These are phyloP conservation scores for Lycaon pictus DNA, from an alignment of 2,113 vertebrate species.

Conservation along the genomic window DNA sequence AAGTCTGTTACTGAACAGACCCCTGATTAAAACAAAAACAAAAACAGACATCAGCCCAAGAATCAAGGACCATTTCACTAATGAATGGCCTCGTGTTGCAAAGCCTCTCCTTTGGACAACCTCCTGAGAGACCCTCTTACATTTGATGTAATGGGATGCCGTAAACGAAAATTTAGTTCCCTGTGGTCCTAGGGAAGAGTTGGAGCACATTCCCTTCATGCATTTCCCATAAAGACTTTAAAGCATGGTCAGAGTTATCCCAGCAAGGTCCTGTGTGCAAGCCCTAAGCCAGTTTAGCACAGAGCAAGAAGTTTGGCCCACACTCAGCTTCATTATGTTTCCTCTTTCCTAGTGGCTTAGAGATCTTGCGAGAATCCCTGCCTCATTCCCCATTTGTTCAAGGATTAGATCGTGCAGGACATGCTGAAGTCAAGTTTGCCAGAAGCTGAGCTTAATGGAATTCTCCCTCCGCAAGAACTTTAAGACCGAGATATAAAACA, in stretches of 20 bases:
- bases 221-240: not conserved
- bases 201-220: accelerated
- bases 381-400: not conserved
- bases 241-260: not conserved
- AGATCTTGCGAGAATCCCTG: not conserved
- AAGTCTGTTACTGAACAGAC: not conserved
- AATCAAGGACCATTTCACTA: not conserved
- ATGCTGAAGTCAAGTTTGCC: not conserved
- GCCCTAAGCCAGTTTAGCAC: not conserved
- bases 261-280: not conserved
- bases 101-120: not conserved
- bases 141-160: not conserved
- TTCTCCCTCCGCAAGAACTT: not conserved
- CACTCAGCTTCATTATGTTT: not conserved
- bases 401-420: not conserved
- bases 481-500: not conserved
- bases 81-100: not conserved
- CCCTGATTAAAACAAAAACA: not conserved
- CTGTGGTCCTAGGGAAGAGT: not conserved
- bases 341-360: not conserved
- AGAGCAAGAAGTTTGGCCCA: not conserved
- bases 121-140: not conserved
- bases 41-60: not conserved
- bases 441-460: constrained; percentile 5
- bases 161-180: not conserved